Base-by-base conservation (phyloP, 2,797 vertebrate species). In the Mormyrops attenuatus region DNA sequence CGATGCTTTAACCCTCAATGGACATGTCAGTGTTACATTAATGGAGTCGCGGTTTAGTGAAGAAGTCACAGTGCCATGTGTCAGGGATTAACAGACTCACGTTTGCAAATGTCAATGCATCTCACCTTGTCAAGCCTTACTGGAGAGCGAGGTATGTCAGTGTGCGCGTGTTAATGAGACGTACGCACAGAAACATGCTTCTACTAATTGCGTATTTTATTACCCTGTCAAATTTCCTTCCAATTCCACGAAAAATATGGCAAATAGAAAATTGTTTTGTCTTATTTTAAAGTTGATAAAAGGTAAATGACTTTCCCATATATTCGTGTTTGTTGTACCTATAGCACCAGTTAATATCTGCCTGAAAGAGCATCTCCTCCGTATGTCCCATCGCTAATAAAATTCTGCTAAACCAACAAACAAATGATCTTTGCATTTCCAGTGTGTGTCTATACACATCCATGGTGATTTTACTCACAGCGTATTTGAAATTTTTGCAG, bases 11-110 rank as follows among this genome's bases (percentile, higher is more conserved):
- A 80, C 77, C 73, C 17, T 47, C 77, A 80, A n/a, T 47, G 77
- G 77, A 47, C 41, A 80, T 47, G 77, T 47, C 77, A 80, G 77
- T 80, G 77, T n/a, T 80, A 80, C 77, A 80, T 47, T 80, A 80
- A 80, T 80, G 77, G 77, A 44, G 77, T 38, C 30, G 30, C 30
- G 66, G 30, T 73, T 73, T 50, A 84, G 80, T 34, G 84, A 85
- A 52, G 47, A 52, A 49, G 84, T 85, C 49, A 85, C 22, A 52
- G 84, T 22, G 50, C n/a, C 84, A 86, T 53, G 49, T 86, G 84
- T 86, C 84, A 30, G 50, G 50, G 49, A 86, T 30, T 52, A 86
- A 85, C 44, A 52, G 44, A 22, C 84, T 85, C 84, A 85, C 84
- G 44, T 85, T 85, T 52, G 26, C 84, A 80, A 80, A 80, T 44